Conservation (phyloP, 2,888 invertebrate species). For the Apamea anceps region DNA sequence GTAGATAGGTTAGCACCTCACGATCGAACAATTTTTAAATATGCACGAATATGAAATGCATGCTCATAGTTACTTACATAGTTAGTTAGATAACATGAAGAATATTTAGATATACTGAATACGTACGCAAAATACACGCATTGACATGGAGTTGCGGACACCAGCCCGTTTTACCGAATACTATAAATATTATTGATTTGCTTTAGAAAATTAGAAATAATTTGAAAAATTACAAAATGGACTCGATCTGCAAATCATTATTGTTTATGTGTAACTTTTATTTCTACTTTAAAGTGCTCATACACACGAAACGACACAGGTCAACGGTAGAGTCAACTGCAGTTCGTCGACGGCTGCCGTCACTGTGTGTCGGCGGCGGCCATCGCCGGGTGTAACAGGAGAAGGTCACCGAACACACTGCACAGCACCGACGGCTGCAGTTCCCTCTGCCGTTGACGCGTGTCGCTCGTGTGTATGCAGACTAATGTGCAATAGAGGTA, state of each 20-base stretch:
- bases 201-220: background rate
- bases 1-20: background rate
- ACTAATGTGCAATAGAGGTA: background rate
- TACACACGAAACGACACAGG: too few relatives aligned
- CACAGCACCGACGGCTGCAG: too few relatives aligned
- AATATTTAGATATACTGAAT: background rate
- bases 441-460: too few relatives aligned
- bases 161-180: background rate
- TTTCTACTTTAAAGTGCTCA: background rate
- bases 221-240: background rate
- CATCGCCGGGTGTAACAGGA: background rate
- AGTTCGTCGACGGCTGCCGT: too few relatives aligned
- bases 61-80: too few relatives aligned
- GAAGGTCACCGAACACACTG: too few relatives aligned
- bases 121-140: background rate
- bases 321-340: background rate
- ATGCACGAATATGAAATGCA: background rate
- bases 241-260: background rate
- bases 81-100: background rate
- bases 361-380: background rate
- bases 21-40: background rate
- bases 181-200: background rate
- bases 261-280: background rate
- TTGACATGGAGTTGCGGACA: too few relatives aligned
- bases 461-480: too few relatives aligned